phyloP scores from a whole-genome alignment of 92 coral and sea anemone species.

The Palythoa caribaeorum region DNA sequence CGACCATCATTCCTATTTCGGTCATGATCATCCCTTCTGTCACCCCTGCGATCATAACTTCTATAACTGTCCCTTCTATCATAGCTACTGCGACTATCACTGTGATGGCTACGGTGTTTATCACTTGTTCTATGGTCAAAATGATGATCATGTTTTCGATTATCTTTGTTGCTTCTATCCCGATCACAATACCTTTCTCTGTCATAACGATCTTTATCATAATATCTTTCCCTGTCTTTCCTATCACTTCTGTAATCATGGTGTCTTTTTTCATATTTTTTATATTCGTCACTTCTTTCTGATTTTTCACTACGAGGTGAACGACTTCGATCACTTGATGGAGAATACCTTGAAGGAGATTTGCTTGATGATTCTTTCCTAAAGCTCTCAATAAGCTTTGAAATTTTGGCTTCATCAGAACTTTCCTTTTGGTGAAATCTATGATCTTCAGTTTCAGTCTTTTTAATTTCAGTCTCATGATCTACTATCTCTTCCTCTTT shows the following conservation, averaged over 20 bases:
- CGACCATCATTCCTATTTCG: constrained; percentile 70
- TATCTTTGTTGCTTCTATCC: constrained; percentile 72
- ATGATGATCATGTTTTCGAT: constrained; percentile 72
- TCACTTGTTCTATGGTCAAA: constrained; percentile 70
- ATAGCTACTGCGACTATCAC: constrained; percentile 64
- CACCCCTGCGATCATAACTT: constrained; percentile 71
- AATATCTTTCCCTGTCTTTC: constrained; percentile 75
- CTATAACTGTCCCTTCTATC: constrained; percentile 63
- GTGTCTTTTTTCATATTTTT: constrained; percentile 77
- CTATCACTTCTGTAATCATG: constrained; percentile 75
- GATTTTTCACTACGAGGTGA: constrained; percentile 78
- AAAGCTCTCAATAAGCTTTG: constrained; percentile 69
- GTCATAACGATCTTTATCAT: constrained; percentile 61
- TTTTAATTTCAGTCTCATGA: constrained; percentile 10
- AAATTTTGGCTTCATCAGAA: constrained; percentile 60
- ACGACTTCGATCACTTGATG: constrained; percentile 66
- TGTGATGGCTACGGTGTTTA: constrained; percentile 68
- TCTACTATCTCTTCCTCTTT: constrained; percentile 42
- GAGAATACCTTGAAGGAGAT: constrained; percentile 55
- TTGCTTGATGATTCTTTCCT: constrained; percentile 68
- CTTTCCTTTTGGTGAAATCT: constrained; percentile 33
- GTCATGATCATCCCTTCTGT: constrained; percentile 79
- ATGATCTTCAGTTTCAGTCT: neutral
- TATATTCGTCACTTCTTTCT: constrained; percentile 68
- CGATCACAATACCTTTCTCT: constrained; percentile 72